Base-by-base conservation (phyloP, 92 coral and sea anemone genomes). In the Epizoanthus stellaris region DNA sequence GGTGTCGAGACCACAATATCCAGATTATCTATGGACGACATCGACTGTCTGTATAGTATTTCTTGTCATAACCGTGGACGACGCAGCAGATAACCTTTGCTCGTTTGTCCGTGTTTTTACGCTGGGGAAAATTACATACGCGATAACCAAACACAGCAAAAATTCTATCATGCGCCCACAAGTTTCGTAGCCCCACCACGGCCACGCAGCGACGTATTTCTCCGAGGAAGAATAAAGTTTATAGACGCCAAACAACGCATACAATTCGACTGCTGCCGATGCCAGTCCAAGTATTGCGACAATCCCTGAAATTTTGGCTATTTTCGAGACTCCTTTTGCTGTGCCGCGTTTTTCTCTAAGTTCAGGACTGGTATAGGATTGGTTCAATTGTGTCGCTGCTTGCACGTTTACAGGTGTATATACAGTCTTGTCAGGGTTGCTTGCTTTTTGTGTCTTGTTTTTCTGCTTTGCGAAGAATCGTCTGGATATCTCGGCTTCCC, bases 101-200 rank as follows among this genome's bases (percentile, higher is more conserved):
- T 45, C 19, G 4, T 21, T 60, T 54, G 56, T 8, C 58, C 59
- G 71, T 20, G 80, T 34, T 67, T 76, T 82, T 17, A 87, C 62
- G 30, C 76, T 87, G 15, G 98, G 98, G 67, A 86, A 94, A 15
- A 94, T 89, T 0, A 94, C 91, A 47, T 94, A 94, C 6, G 93
- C 98, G n/a, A 89, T 83, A 15, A 87, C 89, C 40, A 77, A 43
- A 39, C 98, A 91, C 8, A 94, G 80, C 4, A 65, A 36, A 39
- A 91, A 36, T 59, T 94, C 98, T 4, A 87, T 23, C 16, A 66
- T 21, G 1, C 98, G 91, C 7, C 74, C 70, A 3, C 71, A 75
- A 8, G 98, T 94, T 15, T 87, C 92, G 25, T 89, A 94, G 1
- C 71, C 85, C 91, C 91, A 94, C 98, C 98, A 94, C 16, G 98